Evolutionary conservation across 2,113 vertebrate species (phyloP).

Genomic region (Dicentrarchus labrax): DNA sequence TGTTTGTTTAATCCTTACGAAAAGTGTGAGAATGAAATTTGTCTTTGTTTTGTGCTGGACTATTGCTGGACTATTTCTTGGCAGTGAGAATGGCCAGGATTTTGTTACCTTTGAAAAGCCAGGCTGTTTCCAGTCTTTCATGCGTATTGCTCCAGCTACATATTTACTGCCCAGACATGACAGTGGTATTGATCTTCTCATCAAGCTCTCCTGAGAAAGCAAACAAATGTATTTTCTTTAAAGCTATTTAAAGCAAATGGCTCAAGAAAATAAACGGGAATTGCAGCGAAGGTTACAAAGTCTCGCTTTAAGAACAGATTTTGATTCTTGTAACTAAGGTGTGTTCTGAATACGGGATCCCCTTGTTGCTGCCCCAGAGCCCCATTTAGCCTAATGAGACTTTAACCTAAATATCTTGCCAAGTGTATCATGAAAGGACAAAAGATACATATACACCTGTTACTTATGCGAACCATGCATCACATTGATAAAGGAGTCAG

Average conservation of each 20-base stretch:
- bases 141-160: neutral
- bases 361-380: neutral
- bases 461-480: constrained; percentile 21
- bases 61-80: neutral
- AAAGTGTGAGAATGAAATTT: too few species aligned
- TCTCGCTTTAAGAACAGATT: neutral
- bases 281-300: neutral
- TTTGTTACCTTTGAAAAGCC: neutral
- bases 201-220: too few species aligned
- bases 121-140: neutral
- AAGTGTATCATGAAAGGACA: neutral
- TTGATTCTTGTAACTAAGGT: neutral
- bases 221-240: neutral
- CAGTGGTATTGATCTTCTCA: neutral
- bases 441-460: neutral
- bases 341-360: neutral
- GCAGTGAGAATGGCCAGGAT: too few species aligned
- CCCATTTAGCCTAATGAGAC: constrained; percentile 3
- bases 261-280: neutral
- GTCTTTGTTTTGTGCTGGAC: neutral
- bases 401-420: constrained; percentile 6
- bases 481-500: constrained; percentile 23
- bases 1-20: neutral
- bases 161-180: too few species aligned
- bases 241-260: neutral